Evolutionary conservation across 2,888 invertebrate genomes (phyloP).

Genomic region (Catocala sponsa): DNA sequence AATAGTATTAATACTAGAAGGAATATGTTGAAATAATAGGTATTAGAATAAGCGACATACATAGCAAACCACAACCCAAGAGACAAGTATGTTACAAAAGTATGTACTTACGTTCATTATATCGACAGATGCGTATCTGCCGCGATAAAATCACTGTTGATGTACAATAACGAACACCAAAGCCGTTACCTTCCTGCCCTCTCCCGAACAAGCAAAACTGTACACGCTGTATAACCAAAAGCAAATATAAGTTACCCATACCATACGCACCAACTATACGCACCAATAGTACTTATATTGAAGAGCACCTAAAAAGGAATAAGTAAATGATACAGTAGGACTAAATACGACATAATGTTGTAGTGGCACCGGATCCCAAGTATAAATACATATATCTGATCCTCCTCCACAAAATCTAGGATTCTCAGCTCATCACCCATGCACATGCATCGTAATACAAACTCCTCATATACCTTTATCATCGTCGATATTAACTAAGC

Average conservation of each 20-base stretch:
- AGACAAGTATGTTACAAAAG: conserved; percentile 62
- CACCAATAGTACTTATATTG: conserved; percentile 27
- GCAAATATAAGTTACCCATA: conserved; percentile 52
- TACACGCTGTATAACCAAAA: conserved; percentile 63
- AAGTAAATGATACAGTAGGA: conserved; percentile 18
- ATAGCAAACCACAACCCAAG: conserved; percentile 38
- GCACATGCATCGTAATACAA: conserved; percentile 48
- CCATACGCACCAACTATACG: conserved; percentile 41
- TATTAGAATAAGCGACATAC: conserved; percentile 38
- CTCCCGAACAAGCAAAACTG: conserved; percentile 67
- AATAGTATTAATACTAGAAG: not conserved
- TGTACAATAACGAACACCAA: conserved; percentile 62
- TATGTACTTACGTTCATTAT: conserved; percentile 70
- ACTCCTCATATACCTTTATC: not conserved
- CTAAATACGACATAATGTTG: conserved; percentile 17
- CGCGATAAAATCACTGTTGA: conserved; percentile 63
- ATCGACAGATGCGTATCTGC: conserved; percentile 52
- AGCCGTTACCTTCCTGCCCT: conserved; percentile 55
- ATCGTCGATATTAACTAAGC: conserved; percentile 11
- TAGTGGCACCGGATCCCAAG: conserved; percentile 24
- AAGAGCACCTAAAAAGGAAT: conserved; percentile 25
- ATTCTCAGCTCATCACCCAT: conserved; percentile 30
- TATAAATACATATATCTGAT: conserved; percentile 8
- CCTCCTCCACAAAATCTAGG: not conserved
- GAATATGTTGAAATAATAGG: too few species aligned